Evolutionary conservation across 64 coral and sea anemone genomes (phyloP).

Genomic region (Porites lutea): DNA sequence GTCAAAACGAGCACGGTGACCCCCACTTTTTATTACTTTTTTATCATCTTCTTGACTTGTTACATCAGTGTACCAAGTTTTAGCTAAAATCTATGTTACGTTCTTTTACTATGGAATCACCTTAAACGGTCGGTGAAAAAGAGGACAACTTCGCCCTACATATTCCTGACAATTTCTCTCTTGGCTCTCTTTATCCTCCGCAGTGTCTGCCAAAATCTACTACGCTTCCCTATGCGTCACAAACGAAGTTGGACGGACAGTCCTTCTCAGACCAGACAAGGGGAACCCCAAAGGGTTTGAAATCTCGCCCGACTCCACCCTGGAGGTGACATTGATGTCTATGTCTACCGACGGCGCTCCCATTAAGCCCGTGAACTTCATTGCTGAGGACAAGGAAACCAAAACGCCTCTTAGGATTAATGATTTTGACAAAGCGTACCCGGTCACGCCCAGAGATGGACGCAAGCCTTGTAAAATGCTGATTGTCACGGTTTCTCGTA

Average conservation of each 20-base stretch:
- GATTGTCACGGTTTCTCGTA: slow-evolving; percentile 86
- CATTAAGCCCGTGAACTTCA: slow-evolving; percentile 80
- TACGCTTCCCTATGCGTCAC: slow-evolving; percentile 93
- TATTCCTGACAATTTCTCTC: background rate
- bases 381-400: slow-evolving; percentile 80
- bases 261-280: slow-evolving; percentile 87
- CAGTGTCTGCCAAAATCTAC: slow-evolving; percentile 97
- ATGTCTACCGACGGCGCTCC: slow-evolving; percentile 93
- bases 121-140: no score
- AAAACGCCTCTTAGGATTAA: slow-evolving; percentile 85
- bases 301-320: slow-evolving; percentile 75
- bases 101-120: no score
- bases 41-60: no score
- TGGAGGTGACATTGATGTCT: slow-evolving; percentile 93
- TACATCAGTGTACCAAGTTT: no score
- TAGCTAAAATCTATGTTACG: no score
- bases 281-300: slow-evolving; percentile 85
- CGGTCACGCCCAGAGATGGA: slow-evolving; percentile 78
- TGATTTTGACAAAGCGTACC: slow-evolving; percentile 75
- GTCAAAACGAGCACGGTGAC: no score
- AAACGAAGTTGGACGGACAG: slow-evolving; percentile 89
- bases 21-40: no score
- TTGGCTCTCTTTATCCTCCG: background rate
- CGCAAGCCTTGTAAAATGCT: slow-evolving; percentile 89
- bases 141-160: background rate